Evolutionary conservation across 2,888 invertebrate species (phyloP).

Genomic region (Plagodis dolabraria): DNA sequence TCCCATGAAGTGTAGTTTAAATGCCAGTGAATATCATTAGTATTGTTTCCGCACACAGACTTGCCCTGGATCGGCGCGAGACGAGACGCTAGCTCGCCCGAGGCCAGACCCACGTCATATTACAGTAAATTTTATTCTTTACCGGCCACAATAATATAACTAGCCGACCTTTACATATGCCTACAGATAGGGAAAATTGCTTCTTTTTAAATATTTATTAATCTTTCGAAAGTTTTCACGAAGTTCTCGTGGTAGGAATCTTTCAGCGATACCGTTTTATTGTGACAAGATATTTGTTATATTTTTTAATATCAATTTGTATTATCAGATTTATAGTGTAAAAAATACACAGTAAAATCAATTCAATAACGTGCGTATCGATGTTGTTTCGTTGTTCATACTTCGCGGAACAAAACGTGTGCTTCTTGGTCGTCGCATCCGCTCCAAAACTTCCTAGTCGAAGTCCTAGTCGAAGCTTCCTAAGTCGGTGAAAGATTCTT

Average conservation of each 20-base stretch:
- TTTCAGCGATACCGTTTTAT: constrained; percentile 25
- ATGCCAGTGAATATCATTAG: constrained; percentile 44
- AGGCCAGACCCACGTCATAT: constrained; percentile 70
- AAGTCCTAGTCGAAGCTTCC: not conserved
- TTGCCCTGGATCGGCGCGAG: constrained; percentile 78
- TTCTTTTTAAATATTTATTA: constrained; percentile 5
- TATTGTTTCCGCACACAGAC: constrained; percentile 76
- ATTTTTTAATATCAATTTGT: no score
- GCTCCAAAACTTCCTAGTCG: not conserved
- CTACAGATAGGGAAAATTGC: constrained; percentile 13
- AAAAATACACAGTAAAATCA: no score
- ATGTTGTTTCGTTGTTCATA: no score
- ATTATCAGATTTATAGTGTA: no score
- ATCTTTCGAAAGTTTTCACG: no score
- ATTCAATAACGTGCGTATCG: no score
- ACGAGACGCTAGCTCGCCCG: constrained; percentile 75
- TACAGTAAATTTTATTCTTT: constrained; percentile 67
- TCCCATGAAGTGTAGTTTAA: constrained; percentile 12
- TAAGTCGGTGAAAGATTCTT: constrained; percentile 9
- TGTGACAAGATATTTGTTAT: no score
- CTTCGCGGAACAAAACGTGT: no score
- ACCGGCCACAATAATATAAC: constrained; percentile 18
- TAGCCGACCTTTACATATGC: constrained; percentile 9
- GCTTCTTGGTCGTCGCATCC: no score
- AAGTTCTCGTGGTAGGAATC: constrained; percentile 10